Percentiles rank a stretch among this genome's conserved stretches.
Conservation (phyloP, 2,797 vertebrate species). For the Pangasius krempfi region DNA sequence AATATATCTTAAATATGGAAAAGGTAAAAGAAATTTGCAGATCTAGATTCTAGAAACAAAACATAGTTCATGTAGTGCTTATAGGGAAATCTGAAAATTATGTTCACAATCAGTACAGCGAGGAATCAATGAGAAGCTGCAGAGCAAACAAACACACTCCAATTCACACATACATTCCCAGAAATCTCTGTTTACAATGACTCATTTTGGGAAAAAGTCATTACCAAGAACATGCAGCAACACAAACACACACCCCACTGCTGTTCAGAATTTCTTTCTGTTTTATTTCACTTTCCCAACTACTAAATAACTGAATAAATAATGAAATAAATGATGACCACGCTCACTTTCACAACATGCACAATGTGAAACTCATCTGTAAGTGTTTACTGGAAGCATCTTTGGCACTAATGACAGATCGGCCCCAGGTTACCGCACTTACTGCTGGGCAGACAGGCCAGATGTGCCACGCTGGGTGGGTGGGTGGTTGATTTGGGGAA, state of each 20-base stretch:
- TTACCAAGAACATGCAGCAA: constrained; percentile 29
- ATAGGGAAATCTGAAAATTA: neutral
- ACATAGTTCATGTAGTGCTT: neutral
- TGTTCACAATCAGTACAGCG: neutral
- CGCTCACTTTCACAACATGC: constrained; percentile 3
- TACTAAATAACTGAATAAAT: constrained; percentile 26
- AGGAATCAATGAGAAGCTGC: neutral
- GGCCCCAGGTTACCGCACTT: constrained; percentile 42
- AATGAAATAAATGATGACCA: constrained; percentile 34
- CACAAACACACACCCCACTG: constrained; percentile 26
- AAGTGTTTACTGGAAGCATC: constrained; percentile 52
- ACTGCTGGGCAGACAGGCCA: constrained; percentile 49
- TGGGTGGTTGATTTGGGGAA: constrained; percentile 31
- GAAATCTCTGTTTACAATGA: constrained; percentile 42
- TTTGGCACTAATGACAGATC: constrained; percentile 55
- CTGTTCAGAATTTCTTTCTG: neutral
- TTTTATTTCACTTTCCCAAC: constrained; percentile 11
- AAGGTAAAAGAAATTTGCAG: neutral
- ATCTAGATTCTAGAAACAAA: neutral
- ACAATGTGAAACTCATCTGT: constrained; percentile 42
- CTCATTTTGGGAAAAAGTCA: constrained; percentile 33
- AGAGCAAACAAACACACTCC: constrained; percentile 14
- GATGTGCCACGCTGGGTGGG: constrained; percentile 29
- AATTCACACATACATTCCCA: constrained; percentile 18
- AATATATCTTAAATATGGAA: neutral